A percentile compares a stretch with the other conserved stretches of the same genome.
Evolutionary conservation across 2,888 invertebrate genomes (phyloP).

Genomic region (Apantesis nais): DNA sequence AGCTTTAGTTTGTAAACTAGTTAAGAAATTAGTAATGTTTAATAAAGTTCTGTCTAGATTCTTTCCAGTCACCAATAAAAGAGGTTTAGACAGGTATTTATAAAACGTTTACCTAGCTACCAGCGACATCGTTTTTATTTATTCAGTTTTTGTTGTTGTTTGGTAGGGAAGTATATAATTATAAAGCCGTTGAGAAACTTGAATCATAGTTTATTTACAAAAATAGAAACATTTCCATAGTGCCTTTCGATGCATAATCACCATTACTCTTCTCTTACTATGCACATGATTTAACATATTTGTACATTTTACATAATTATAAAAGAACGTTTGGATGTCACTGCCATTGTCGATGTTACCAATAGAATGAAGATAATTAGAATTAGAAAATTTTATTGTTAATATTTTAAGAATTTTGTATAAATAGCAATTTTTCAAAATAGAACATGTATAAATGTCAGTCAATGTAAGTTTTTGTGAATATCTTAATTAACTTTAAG

Average conservation of each 20-base stretch:
- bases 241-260: constrained; percentile 59
- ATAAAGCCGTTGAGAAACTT: constrained; percentile 47
- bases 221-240: constrained; percentile 74
- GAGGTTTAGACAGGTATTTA: not conserved
- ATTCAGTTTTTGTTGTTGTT: not conserved
- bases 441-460: constrained; percentile 38
- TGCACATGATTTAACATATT: constrained; percentile 69
- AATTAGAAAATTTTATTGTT: constrained; percentile 39
- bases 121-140: not conserved
- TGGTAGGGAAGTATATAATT: constrained; percentile 16
- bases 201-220: constrained; percentile 80
- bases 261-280: constrained; percentile 60
- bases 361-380: constrained; percentile 37
- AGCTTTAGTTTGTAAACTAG: too few relatives aligned
- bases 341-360: constrained; percentile 38
- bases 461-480: constrained; percentile 36
- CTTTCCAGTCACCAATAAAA: too few relatives aligned
- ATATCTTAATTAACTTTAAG: constrained; percentile 26
- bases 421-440: constrained; percentile 18
- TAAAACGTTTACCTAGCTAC: not conserved
- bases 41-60: too few relatives aligned
- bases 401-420: constrained; percentile 35
- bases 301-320: constrained; percentile 45
- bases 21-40: too few relatives aligned
- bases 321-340: constrained; percentile 42